Evolutionary conservation across 2,113 vertebrate genomes (phyloP).

Genomic region (Balaeniceps rex): DNA sequence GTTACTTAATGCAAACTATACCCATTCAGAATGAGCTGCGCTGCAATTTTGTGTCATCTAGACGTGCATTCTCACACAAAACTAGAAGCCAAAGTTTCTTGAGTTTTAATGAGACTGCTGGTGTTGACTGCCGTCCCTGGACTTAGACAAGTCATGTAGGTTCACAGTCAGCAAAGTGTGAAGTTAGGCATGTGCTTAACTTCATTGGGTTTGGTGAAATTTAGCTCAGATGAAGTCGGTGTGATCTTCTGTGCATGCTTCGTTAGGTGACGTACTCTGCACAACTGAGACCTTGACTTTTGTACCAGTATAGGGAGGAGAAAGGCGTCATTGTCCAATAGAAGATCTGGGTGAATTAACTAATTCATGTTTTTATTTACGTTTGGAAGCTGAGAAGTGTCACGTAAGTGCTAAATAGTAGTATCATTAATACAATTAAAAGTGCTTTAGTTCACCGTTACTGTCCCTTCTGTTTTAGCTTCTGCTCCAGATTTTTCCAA

Average conservation of each 20-base stretch:
- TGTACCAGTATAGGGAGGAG: not conserved
- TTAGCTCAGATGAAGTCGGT: not conserved
- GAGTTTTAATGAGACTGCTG: not conserved
- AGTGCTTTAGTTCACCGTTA: not conserved
- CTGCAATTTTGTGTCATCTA: not conserved
- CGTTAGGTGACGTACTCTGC: not conserved
- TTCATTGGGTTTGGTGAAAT: fast-evolving
- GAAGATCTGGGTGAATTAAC: not conserved
- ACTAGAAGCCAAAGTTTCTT: not conserved
- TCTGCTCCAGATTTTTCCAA: conserved; percentile 90
- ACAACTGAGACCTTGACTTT: not conserved
- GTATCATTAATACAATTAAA: not conserved
- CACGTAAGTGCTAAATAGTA: not conserved
- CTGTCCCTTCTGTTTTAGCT: conserved; percentile 70
- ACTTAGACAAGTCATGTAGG: not conserved
- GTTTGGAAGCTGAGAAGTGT: not conserved
- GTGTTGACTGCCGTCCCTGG: not conserved
- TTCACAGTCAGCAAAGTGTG: not conserved
- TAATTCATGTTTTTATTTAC: not conserved
- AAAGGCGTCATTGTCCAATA: not conserved
- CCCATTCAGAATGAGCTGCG: fast-evolving
- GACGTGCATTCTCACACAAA: fast-evolving
- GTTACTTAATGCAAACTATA: not conserved
- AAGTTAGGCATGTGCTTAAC: not conserved
- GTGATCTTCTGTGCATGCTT: not conserved